Conservation (phyloP, 2,113 vertebrate species). For the Rhizomys pruinosus region DNA sequence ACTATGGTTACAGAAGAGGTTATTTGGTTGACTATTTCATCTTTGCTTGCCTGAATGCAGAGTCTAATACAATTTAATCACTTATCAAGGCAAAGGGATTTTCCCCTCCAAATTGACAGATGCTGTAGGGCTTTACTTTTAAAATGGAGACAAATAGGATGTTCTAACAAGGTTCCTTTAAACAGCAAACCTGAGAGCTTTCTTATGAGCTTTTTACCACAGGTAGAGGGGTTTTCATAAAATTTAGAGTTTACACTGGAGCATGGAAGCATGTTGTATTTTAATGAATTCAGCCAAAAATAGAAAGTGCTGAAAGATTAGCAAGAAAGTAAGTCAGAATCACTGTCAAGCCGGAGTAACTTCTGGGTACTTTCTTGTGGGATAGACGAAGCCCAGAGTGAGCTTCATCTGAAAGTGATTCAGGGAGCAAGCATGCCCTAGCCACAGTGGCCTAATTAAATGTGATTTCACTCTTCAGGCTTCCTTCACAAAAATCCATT, state of each 20-base stretch:
- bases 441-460: slow-evolving; percentile 36
- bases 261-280: slow-evolving; percentile 42
- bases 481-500: slow-evolving; percentile 25
- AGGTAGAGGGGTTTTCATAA: neutral
- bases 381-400: neutral
- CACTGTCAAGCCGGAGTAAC: neutral
- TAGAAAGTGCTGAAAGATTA: slow-evolving; percentile 29
- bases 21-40: slow-evolving; percentile 77
- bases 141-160: slow-evolving; percentile 46
- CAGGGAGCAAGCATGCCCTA: neutral
- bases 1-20: slow-evolving; percentile 56
- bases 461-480: slow-evolving; percentile 27
- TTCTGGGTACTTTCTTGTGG: neutral
- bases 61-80: slow-evolving; percentile 85
- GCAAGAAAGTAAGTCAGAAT: slow-evolving; percentile 40
- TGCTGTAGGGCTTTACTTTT: slow-evolving; percentile 1
- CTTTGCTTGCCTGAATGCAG: slow-evolving; percentile 82
- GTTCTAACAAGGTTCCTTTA: neutral
- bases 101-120: slow-evolving; percentile 32
- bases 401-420: neutral
- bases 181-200: neutral
- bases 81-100: slow-evolving; percentile 59
- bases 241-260: slow-evolving; percentile 53
- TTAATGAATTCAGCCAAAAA: slow-evolving; percentile 51
- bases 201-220: slow-evolving; percentile 11